Evolutionary conservation across 2,797 vertebrate genomes (phyloP), one percentile per base, ranked within the genome.

Genomic region (Hylomyscus alleni): DNA sequence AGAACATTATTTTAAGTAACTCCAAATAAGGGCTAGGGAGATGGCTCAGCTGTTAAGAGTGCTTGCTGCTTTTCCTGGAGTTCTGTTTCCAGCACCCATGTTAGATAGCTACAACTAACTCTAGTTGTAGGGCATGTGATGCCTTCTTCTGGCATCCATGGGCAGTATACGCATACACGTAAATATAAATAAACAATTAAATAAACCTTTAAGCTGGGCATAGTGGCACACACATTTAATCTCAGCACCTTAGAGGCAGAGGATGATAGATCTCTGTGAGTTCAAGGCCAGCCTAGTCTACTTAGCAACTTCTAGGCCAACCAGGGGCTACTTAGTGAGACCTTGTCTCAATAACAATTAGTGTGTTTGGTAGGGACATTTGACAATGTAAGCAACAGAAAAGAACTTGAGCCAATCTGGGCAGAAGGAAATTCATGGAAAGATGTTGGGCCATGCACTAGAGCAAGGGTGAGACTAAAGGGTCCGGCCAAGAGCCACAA

Each of bases 301-400:
- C 37, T 40, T 12, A 75, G 72, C 37, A 40, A 73, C 37, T 73
- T 73, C 69, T 17, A 73, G 37, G 37, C 8, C 37, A 75, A 6
- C 72, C 22, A 75, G 37, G 72, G 72, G 22, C 72, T 75, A 24
- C 37, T 24, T 40, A 75, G 72, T 40, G 37, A 75, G 37, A 73
- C 72, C 37, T 22, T 44, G n/a, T 75, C 72, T 75, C 72, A 40
- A 44, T 50, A 37, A 72, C 34, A 72, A 40, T 19, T 75, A 75
- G 47, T 91, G 0, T 78, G 58, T 89, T 62, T 44, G 44, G 62
- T 62, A 90, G 47, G 73, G 56, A 90, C 34, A 54, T 91, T 93
- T 90, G 77, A 56, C n/a, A 94, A 58, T 91, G 50, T 65, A 92
- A 95, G 89, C 89, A 89, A 90, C 47, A 94, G 94, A 95, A 89